Base-by-base conservation (phyloP, 2,888 invertebrate genomes). In the Catocala fraxini region DNA sequence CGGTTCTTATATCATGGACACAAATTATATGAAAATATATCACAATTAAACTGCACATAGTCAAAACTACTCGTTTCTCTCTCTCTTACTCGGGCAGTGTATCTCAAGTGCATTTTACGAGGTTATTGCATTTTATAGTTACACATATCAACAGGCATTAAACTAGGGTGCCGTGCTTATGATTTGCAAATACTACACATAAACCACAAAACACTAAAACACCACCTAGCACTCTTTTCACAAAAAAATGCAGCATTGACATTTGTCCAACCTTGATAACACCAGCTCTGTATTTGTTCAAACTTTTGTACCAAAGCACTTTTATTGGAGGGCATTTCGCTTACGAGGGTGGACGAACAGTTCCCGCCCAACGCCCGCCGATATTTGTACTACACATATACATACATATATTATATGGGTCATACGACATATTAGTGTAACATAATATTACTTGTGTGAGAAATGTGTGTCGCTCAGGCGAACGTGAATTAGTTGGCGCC, bases 401-500 rank as follows among this genome's bases (percentile, higher is more conserved):
- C 35, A 56, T 52, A 51, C 56, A 55, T 46, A 15, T 46, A 56
- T 57, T 66, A 78, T 70, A 67, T 78, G 56, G 70, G 77, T 73
- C 65, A 68, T 60, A 59, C 59, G 53, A 46, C 63, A 71, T 65
- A 70, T 71, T 63, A 68, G 58, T 68, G 59, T 15, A 59, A 75
- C 71, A 70, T 3, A 76, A 70, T 73, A 65, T 72, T 51, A 52
- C 52, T 33, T 12, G 56, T 57, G 61, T 70, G 69, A 77, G 69
- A 71, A 74, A 79, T 75, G 72, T 65, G 62, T 59, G 65, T 53
- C 62, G 67, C 66, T 57, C 70, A 70, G 53, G 65, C 68, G 70
- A 77, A 71, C 65, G 63, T 72, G 57, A 74, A 79, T 80, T 75
- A 79, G 71, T 77, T 73, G 69, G 68, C 71, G 65, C 68, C 61